These are phyloP conservation scores for Meleagris gallopavo DNA, from an alignment of 2,113 vertebrate species.

Conservation along the genomic window DNA sequence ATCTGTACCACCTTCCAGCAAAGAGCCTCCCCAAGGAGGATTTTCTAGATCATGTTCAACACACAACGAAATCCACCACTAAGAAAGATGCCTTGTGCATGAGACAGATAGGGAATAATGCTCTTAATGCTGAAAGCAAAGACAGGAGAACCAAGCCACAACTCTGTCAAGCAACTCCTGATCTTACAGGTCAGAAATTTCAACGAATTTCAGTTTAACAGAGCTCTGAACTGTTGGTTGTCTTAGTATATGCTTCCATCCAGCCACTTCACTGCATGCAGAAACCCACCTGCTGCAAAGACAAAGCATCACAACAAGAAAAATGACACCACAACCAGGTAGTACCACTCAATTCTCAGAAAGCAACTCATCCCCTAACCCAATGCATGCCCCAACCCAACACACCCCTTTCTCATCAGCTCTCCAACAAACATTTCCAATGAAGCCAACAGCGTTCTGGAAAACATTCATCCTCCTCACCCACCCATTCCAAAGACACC, in stretches of 20 bases:
- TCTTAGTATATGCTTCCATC: too few species aligned
- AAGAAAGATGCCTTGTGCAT: not conserved
- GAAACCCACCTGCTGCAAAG: too few species aligned
- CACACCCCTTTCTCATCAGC: rapidly evolving
- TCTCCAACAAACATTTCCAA: not conserved
- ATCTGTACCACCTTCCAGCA: not conserved
- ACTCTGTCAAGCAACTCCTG: not conserved
- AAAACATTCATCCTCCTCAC: not conserved
- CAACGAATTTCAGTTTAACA: rapidly evolving
- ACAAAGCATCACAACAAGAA: not conserved
- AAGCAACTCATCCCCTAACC: not conserved
- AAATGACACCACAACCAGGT: not conserved
- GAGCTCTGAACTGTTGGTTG: too few species aligned
- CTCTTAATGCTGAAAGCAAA: not conserved
- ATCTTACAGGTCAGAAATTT: not conserved
- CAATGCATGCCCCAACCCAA: rapidly evolving
- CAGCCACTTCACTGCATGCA: too few species aligned
- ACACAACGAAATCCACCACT: not conserved
- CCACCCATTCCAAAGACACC: not conserved
- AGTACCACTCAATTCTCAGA: rapidly evolving
- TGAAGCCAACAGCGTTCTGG: rapidly evolving
- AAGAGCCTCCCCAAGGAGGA: not conserved
- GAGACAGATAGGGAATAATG: not conserved
- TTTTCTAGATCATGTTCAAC: not conserved
- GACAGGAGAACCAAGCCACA: not conserved